Evolutionary conservation across 2,797 vertebrate species (phyloP), one percentile per base, ranked within the genome.

Genomic region (Chelon labrosus): DNA sequence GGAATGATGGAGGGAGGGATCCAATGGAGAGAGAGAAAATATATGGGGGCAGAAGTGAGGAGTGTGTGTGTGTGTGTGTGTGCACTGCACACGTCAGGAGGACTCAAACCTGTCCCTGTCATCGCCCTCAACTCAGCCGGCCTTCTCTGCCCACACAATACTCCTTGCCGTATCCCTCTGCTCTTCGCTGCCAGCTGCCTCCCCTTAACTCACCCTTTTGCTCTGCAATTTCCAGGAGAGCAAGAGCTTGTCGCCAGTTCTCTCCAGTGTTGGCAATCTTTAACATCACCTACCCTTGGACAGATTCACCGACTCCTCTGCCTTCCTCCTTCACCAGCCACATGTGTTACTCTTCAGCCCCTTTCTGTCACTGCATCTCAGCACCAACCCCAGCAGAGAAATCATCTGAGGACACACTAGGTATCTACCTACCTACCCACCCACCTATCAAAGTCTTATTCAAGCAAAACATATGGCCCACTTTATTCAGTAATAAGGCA

Each of bases 1-100:
- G 88, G 85, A 79, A 56, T 68, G 82, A 81, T 77, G 47, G 67
- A 80, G 65, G 63, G 80, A 69, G 58, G 83, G 75, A 78, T 77
- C 67, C 61, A 77, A 76, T 86, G 75, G 71, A 70, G 66, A 67
- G 70, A 71, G 70, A 65, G 20, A 77, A 47, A 77, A 65, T 42
- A 66, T 74, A 80, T 68, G 81, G 67, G 71, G 82, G 84, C 70
- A 62, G 81, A 70, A 61, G 58, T 70, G 64, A 83, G 77, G 63
- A 76, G 66, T 72, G 65, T 79, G 86, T 78, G 86, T 86, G 79
- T 79, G 63, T 72, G 65, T 79, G 86, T 78, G 86, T 86, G 79
- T 79, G 63, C 70, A 57, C 71, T 83, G 76, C 69, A 77, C 76
- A 91, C 69, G 75, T 90, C 87, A 93, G 75, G 80, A 84, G 82